phyloP scores from a whole-genome alignment of 2,888 invertebrate genomes.

The Odontocerum albicorne region DNA sequence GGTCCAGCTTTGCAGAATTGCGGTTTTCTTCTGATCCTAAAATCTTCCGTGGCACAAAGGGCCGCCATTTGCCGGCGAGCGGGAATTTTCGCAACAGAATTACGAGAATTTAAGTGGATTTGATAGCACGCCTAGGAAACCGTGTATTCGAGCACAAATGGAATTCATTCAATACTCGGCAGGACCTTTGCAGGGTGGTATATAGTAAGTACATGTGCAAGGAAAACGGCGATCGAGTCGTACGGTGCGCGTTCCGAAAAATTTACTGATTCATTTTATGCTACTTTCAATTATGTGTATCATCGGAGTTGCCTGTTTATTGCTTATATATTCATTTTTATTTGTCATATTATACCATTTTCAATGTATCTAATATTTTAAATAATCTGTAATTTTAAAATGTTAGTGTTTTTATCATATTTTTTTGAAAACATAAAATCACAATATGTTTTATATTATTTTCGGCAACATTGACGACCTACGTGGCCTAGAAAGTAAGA shows the following conservation, averaged over 20 bases:
- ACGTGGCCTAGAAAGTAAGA: too few species aligned
- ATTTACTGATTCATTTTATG: background rate
- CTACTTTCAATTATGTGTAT: too few species aligned
- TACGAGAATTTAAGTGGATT: slow-evolving; percentile 35
- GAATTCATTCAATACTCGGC: slow-evolving; percentile 33
- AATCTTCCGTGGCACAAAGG: slow-evolving; percentile 20
- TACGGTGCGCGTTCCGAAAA: background rate
- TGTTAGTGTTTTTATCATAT: too few species aligned
- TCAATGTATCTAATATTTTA: too few species aligned
- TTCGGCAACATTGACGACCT: too few species aligned
- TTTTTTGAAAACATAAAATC: too few species aligned
- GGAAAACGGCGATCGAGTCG: background rate
- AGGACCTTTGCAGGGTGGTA: slow-evolving; percentile 17
- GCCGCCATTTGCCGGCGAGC: slow-evolving; percentile 14
- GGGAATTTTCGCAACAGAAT: slow-evolving; percentile 31
- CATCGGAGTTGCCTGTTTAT: too few species aligned
- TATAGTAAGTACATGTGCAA: too few species aligned
- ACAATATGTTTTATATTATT: too few species aligned
- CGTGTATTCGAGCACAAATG: slow-evolving; percentile 29
- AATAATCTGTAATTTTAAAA: too few species aligned
- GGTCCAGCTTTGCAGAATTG: background rate
- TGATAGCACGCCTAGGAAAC: slow-evolving; percentile 27
- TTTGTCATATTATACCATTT: too few species aligned
- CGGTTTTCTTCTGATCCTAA: slow-evolving; percentile 10
- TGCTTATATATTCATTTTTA: too few species aligned